Evolutionary conservation across 2,113 vertebrate species (phyloP).

Genomic region (Apodemus speciosus): DNA sequence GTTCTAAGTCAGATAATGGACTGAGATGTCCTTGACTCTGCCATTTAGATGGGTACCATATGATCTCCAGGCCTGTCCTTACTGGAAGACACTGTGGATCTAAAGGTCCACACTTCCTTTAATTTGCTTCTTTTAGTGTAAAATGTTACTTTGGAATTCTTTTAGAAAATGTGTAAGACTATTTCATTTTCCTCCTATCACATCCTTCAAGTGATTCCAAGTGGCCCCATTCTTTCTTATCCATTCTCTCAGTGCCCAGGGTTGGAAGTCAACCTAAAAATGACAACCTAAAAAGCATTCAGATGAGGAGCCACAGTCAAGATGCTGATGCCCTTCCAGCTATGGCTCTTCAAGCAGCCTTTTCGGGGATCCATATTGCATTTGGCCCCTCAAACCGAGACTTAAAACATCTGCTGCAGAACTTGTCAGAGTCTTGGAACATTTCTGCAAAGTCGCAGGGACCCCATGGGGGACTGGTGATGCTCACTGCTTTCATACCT

Average conservation of each 20-base stretch:
- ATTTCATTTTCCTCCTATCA: constrained; percentile 9
- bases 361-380: constrained; percentile 64
- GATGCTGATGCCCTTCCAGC: constrained; percentile 50
- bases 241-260: background rate
- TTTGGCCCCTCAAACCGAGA: constrained; percentile 46
- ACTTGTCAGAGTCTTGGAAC: constrained; percentile 74
- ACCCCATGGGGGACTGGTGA: constrained; percentile 66
- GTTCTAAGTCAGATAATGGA: background rate
- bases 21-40: background rate
- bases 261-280: background rate
- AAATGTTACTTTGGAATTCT: background rate
- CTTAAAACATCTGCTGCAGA: constrained; percentile 74
- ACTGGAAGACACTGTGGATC: background rate
- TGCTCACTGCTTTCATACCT: constrained; percentile 70
- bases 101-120: background rate
- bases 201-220: background rate
- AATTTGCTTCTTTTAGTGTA: background rate
- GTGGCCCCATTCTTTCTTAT: background rate
- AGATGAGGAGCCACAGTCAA: constrained; percentile 32
- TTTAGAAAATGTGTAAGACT: background rate
- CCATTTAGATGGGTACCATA: background rate
- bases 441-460: constrained; percentile 62
- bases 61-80: background rate
- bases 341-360: constrained; percentile 42
- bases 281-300: background rate